A percentile compares a stretch with the other conserved stretches of the same genome.
phyloP scores from a whole-genome alignment of 53 echinoderm and acorn worm genomes.

The Stichopus horrens region DNA sequence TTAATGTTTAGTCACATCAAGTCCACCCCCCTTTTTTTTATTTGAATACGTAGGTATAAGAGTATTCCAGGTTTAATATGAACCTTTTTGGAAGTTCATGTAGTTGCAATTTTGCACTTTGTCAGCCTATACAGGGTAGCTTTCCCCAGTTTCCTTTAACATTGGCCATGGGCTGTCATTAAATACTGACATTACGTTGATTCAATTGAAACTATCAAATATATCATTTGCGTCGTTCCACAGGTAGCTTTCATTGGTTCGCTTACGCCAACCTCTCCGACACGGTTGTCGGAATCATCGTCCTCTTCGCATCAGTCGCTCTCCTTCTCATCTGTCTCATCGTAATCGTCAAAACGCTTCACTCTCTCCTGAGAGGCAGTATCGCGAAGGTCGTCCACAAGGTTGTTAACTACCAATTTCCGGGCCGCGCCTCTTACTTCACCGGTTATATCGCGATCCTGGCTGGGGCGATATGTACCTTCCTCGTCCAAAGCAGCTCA shows the following conservation, averaged over 20 bases:
- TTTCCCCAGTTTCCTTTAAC: too few relatives aligned
- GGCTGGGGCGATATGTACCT: slow-evolving; percentile 78
- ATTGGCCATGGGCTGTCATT: too few relatives aligned
- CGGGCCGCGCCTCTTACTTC: slow-evolving; percentile 65
- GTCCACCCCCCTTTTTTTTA: too few relatives aligned
- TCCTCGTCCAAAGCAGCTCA: slow-evolving; percentile 95
- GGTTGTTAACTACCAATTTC: slow-evolving; percentile 93
- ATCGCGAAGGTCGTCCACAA: slow-evolving; percentile 80
- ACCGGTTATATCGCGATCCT: slow-evolving; percentile 94
- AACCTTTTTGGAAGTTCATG: too few relatives aligned
- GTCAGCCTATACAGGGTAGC: too few relatives aligned
- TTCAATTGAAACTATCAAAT: too few relatives aligned
- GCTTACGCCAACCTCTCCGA: slow-evolving; percentile 64
- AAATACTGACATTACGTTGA: too few relatives aligned
- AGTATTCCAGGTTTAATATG: too few relatives aligned
- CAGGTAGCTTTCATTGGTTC: slow-evolving; percentile 78
- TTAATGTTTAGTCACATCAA: too few relatives aligned
- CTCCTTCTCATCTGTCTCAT: slow-evolving; percentile 83
- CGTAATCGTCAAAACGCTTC: slow-evolving; percentile 86
- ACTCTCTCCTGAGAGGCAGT: slow-evolving; percentile 86
- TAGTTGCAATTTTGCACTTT: too few relatives aligned
- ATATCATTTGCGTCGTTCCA: neutral
- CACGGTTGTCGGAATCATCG: slow-evolving; percentile 61
- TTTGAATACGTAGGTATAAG: too few relatives aligned
- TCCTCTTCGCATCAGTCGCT: slow-evolving; percentile 66